Conservation (phyloP, 1,140 invertebrate species). For the Trachelipus rathkii region DNA sequence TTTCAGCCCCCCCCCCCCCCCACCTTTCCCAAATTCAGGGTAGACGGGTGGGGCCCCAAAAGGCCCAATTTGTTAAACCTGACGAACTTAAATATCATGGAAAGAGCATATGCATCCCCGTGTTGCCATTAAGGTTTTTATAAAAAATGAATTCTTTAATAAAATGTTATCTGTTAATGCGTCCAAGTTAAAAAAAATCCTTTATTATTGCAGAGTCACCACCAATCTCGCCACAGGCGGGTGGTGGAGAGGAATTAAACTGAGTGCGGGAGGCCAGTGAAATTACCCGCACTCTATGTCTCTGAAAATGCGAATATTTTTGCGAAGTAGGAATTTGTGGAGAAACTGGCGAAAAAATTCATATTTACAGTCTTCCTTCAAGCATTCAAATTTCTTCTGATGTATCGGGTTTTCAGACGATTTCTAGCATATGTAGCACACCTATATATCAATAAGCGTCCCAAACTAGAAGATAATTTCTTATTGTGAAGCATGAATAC, state of each 20-base stretch:
- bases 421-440: slow-evolving; percentile 67
- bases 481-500: no score
- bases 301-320: slow-evolving; percentile 71
- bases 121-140: no score
- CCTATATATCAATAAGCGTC: not conserved
- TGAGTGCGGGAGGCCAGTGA: slow-evolving; percentile 71
- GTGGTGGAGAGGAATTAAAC: slow-evolving; percentile 31
- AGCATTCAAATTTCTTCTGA: slow-evolving; percentile 78
- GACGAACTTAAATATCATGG: slow-evolving; percentile 94
- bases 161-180: no score
- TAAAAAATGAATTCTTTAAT: no score
- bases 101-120: slow-evolving; percentile 53
- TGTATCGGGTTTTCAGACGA: slow-evolving; percentile 88
- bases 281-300: slow-evolving; percentile 68
- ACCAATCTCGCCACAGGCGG: not conserved
- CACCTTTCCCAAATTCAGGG: slow-evolving; percentile 72
- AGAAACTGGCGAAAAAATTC: slow-evolving; percentile 71
- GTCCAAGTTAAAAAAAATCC: not conserved
- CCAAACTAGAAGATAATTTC: not conserved
- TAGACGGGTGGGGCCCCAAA: slow-evolving; percentile 58
- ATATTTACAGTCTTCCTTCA: slow-evolving; percentile 82
- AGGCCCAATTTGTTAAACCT: slow-evolving; percentile 72
- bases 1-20: no score
- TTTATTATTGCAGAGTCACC: not conserved
- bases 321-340: slow-evolving; percentile 76